phyloP scores from a whole-genome alignment of 2,797 vertebrate genomes.

The Sebastes minor region DNA sequence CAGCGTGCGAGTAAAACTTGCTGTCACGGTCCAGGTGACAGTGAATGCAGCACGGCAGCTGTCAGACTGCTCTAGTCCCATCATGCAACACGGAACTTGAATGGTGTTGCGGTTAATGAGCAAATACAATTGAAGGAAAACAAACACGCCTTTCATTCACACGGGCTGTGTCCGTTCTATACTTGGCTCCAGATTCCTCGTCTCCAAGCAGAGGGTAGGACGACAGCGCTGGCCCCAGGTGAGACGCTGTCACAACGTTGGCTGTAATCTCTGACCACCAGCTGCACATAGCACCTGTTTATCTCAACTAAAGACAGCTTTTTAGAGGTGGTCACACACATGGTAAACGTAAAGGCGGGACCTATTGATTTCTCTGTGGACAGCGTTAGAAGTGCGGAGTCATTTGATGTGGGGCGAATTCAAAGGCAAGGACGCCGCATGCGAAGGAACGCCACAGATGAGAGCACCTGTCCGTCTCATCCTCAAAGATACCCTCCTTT shows the following conservation, averaged over 20 bases:
- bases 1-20: background rate
- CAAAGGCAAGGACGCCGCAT: conserved; percentile 7
- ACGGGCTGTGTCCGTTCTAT: background rate
- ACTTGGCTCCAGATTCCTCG: background rate
- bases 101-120: conserved; percentile 22
- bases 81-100: conserved; percentile 8
- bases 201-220: conserved; percentile 34
- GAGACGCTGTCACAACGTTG: conserved; percentile 59
- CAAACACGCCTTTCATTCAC: background rate
- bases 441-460: background rate
- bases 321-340: conserved; percentile 34
- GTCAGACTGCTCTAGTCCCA: background rate
- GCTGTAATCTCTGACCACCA: conserved; percentile 73
- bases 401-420: conserved; percentile 33
- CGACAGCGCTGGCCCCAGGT: conserved; percentile 39
- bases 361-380: conserved; percentile 32
- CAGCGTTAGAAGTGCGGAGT: background rate
- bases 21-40: conserved; percentile 21
- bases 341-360: conserved; percentile 3
- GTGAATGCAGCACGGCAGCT: conserved; percentile 13
- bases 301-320: conserved; percentile 53
- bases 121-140: conserved; percentile 17
- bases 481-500: conserved; percentile 20
- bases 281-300: conserved; percentile 71
- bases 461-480: conserved; percentile 31